Base-by-base conservation (phyloP, 2,113 vertebrate genomes). In the Phainopepla nitens region DNA sequence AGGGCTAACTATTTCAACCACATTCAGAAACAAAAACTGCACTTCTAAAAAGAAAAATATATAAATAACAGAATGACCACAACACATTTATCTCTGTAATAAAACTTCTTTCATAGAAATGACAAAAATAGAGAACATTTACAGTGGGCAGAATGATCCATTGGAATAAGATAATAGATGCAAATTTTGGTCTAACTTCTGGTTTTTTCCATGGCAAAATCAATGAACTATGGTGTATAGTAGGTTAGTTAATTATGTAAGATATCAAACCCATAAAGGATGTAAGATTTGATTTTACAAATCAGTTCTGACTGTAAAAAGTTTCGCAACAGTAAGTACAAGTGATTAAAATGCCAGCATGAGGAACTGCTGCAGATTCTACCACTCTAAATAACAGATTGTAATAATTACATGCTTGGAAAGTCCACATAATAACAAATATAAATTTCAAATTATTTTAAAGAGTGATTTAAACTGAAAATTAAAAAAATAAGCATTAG, bases 311-410 rank as follows among this genome's bases (percentile, higher is more conserved):
- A 96, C 92, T 95, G 58, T 75, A 65, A 95, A 72, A 96, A 95
- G 56, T 92, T 97, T 96, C 82, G 92, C 86, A 95, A 51, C 77
- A 96, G 60, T 82, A 90, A 87, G 81, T 92, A 84, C 81, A 71
- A 86, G 94, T 95, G 94, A 97, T 98, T 97, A 96, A 97, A 98
- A 97, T 94, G 95, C 96, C 97, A 97, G 54, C 82, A 87, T 97
- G 94, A 97, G 92, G 82, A 81, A 97, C 78, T 81, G 64, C 91
- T 73, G 53, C 60, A 84, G 88, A 68, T 62, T 86, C 84, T 78
- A 81, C 72, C 66, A 84, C 88, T 83, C 25, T 92, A 92, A 39
- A 93, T 93, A 94, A 95, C 56, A 92, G 86, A 94, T 90, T 25
- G 15, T 60, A 94, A 84, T 91, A 96, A 97, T 96, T 92, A 95